A percentile compares a stretch with the other conserved stretches of the same genome.
Conservation (phyloP, 2,888 invertebrate genomes). For the Euclidia mi region DNA sequence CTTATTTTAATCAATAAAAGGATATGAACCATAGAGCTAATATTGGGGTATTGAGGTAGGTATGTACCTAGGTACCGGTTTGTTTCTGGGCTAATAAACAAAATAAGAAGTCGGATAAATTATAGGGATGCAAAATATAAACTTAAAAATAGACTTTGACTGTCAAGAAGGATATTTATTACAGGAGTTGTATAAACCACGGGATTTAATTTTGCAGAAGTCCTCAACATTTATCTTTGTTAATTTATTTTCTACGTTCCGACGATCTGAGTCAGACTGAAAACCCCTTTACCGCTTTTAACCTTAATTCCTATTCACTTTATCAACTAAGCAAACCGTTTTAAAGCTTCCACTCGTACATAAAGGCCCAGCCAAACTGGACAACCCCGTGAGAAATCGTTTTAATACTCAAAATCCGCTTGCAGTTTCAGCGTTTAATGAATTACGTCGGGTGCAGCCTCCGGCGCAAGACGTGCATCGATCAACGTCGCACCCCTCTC, state of each 20-base stretch:
- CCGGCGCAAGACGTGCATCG: slow-evolving; percentile 92
- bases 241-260: slow-evolving; percentile 59
- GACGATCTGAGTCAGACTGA: slow-evolving; percentile 53
- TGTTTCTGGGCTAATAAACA: no score
- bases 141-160: no score
- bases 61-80: no score
- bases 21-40: no score
- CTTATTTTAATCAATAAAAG: no score
- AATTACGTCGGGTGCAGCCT: slow-evolving; percentile 90
- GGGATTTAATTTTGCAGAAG: slow-evolving; percentile 54
- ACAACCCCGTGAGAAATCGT: slow-evolving; percentile 88
- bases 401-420: slow-evolving; percentile 90
- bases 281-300: slow-evolving; percentile 62
- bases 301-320: slow-evolving; percentile 80
- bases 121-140: no score
- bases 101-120: no score
- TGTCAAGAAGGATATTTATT: no score
- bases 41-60: no score
- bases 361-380: slow-evolving; percentile 80
- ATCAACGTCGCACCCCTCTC: slow-evolving; percentile 89
- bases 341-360: slow-evolving; percentile 62
- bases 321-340: slow-evolving; percentile 74
- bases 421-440: slow-evolving; percentile 90
- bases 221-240: slow-evolving; percentile 53
- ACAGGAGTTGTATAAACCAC: slow-evolving; percentile 7